A percentile compares a stretch with the other conserved stretches of the same genome.
These are phyloP conservation scores for Platanista minor DNA, from an alignment of 2,113 vertebrate species.

Conservation along the genomic window DNA sequence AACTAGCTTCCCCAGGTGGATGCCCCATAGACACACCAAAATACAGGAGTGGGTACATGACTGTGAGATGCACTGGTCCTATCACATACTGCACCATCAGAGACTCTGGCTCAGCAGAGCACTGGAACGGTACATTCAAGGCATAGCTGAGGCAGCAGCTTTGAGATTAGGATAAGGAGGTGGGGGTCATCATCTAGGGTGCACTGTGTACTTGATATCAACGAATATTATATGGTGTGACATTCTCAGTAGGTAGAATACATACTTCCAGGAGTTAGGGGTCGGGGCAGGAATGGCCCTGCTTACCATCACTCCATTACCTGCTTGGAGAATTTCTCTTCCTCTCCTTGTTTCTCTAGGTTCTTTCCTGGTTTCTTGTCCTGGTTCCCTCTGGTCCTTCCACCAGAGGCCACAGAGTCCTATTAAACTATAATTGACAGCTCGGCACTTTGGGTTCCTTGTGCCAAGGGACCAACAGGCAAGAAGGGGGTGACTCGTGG, in stretches of 20 bases:
- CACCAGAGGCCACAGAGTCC: background rate
- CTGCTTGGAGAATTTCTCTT: background rate
- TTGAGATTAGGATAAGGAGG: background rate
- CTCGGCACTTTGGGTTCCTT: background rate
- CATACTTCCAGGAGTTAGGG: background rate
- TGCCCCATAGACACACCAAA: background rate
- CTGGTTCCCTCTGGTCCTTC: background rate
- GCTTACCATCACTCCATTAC: background rate
- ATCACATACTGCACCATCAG: background rate
- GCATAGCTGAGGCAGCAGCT: background rate
- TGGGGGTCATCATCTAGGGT: background rate
- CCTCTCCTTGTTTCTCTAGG: background rate
- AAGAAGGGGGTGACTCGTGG: background rate
- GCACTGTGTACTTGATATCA: background rate
- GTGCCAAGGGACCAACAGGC: background rate
- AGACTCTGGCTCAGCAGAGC: background rate
- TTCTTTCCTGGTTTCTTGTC: background rate
- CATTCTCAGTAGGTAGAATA: background rate
- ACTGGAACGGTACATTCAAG: background rate
- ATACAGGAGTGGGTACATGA: background rate
- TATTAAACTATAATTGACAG: background rate
- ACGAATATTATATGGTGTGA: background rate
- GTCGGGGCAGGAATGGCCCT: background rate
- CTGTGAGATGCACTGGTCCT: background rate
- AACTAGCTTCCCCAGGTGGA: background rate